These are phyloP conservation scores for Mormyrus proboscirostris DNA, from an alignment of 2,797 vertebrate species.

Conservation along the genomic window DNA sequence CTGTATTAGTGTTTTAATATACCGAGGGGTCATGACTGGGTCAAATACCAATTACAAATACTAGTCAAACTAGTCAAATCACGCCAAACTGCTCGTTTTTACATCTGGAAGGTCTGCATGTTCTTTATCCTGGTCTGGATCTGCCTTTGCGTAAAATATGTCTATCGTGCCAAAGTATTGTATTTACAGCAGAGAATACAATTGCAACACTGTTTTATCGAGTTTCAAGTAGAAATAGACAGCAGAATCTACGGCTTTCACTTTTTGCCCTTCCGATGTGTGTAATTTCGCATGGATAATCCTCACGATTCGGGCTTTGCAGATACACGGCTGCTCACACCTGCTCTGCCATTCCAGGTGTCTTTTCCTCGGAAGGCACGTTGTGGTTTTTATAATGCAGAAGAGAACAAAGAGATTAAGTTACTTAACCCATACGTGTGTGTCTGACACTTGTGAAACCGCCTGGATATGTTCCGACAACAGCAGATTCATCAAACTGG, in stretches of 20 bases:
- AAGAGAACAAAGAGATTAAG: background rate
- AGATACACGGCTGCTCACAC: background rate
- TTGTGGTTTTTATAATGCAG: background rate
- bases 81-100: background rate
- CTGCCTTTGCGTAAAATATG: background rate
- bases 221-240: background rate
- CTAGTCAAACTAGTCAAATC: background rate
- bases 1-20: background rate
- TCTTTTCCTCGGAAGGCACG: background rate
- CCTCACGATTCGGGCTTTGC: background rate
- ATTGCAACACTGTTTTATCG: background rate
- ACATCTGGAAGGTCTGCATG: background rate
- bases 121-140: background rate
- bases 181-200: background rate
- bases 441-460: background rate
- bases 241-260: background rate
- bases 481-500: background rate
- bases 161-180: background rate
- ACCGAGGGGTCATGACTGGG: background rate
- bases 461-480: background rate
- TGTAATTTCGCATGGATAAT: background rate
- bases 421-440: background rate
- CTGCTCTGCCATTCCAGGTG: background rate
- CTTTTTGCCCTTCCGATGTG: background rate
- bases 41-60: background rate